A percentile compares a stretch with the other conserved stretches of the same genome.
phyloP scores from a whole-genome alignment of 2,797 vertebrate genomes.

The Rhodeus uyekii region DNA sequence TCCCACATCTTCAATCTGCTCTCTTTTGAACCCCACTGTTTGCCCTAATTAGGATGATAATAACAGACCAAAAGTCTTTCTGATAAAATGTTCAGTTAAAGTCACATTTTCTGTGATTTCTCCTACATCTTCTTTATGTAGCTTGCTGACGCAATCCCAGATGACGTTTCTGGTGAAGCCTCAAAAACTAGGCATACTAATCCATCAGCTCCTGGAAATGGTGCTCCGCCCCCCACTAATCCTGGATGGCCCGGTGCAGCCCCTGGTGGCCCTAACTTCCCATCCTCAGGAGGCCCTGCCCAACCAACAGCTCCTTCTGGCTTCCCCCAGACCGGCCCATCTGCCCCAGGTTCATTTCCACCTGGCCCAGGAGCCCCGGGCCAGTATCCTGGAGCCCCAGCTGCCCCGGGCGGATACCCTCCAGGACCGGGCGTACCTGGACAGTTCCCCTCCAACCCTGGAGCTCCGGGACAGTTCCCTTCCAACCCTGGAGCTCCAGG shows the following conservation, averaged over 20 bases:
- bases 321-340: constrained; percentile 68
- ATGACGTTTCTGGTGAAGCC: constrained; percentile 80
- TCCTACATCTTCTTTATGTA: constrained; percentile 63
- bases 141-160: constrained; percentile 91
- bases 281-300: constrained; percentile 66
- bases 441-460: constrained; percentile 73
- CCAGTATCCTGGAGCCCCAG: constrained; percentile 71
- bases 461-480: constrained; percentile 75
- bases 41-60: neutral
- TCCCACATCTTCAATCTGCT: neutral
- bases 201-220: constrained; percentile 68
- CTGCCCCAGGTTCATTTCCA: constrained; percentile 69
- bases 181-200: constrained; percentile 82
- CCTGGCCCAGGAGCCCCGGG: constrained; percentile 75
- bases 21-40: neutral
- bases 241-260: constrained; percentile 79
- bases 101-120: neutral
- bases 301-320: constrained; percentile 74
- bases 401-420: constrained; percentile 73
- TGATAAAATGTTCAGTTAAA: neutral
- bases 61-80: neutral
- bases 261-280: constrained; percentile 66
- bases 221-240: constrained; percentile 65
- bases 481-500: constrained; percentile 70
- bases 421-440: constrained; percentile 65